Base-by-base conservation (phyloP, 2,113 vertebrate species). In the Planiliza haematocheilus region DNA sequence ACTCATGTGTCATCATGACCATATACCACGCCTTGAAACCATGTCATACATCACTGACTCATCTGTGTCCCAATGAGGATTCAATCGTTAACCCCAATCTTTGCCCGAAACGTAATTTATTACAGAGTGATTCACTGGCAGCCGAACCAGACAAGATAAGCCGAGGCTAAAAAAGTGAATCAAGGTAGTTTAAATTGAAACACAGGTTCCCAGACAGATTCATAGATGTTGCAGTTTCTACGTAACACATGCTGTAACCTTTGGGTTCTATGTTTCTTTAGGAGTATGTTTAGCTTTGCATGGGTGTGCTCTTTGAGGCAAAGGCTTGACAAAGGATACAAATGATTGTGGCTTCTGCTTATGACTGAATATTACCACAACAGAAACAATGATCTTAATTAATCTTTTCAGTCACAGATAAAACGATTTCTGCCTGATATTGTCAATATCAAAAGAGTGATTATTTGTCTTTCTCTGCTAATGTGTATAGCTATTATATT, bases 21-120 rank as follows among this genome's bases (percentile, higher is more conserved):
- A 43, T 37, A 56, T 4, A 6, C 42, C 49, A 62, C 36, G 66
- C 30, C 49, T 57, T 62, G 59, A 56, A 70, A 66, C 18, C 36
- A 41, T 61, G 55, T 79, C 68, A 77, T 62, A 70, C 51, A 59
- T 72, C 39, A 77, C 2, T 80, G 88, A 87, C 79, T 85, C 77
- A 79, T 59, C 24, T 10, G n/a, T 21, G 20, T 13, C 1, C 24
- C 34, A 36, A 30, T 60, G 69, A 62, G 70, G 45, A 39, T 56
- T 58, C 56, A 79, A 56, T 78, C 70, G 67, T 38, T 51, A 57
- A 64, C 59, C 24, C 61, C 77, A 79, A 86, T 82, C 75, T 72
- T 48, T 70, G 30, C 45, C 45, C 71, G 13, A 82, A 69, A 84
- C 85, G 69, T 55, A 77, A 68, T 81, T 77, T 8, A 67, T 71